Evolutionary conservation across 2,113 vertebrate species (phyloP), one percentile per base, ranked within the genome.

Genomic region (Barbus barbus): DNA sequence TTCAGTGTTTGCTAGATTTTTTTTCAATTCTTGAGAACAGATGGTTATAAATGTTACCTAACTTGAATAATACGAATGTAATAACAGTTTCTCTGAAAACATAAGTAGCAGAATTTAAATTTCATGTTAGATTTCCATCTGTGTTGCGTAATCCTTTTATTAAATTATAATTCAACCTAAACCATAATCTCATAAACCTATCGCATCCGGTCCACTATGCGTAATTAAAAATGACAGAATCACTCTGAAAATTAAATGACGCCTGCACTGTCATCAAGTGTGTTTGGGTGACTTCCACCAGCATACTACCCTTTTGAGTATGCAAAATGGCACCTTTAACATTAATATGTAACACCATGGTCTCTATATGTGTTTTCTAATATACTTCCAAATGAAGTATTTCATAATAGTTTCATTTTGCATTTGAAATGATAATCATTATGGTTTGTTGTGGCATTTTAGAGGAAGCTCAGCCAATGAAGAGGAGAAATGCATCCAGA

Each of bases 391-490:
- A 60, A 44, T 63, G 1, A 65, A 20, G 16, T 33, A 51, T 31
- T 31, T 48, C 41, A 8, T 12, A 24, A n/a, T n/a, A n/a, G 0
- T 24, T 36, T 13, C 9, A 69, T 51, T 22, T 69, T 81, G 20
- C 63, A 51, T 33, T 33, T 69, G 26, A 53, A 81, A 36, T 28
- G 16, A 65, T 24, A 65, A 33, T 65, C 24, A 46, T n/a, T 58
- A 78, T 31, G 18, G 24, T 63, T 67, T 22, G 20, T 48, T 69
- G 61, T 48, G 78, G 60, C 60, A 51, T 26, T 38, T 79, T 67
- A 67, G 38, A 67, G 78, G 24, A 81, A 67, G 61, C 78, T 81
- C 61, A 67, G 78, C 78, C 78, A 81, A 44, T 63, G 56, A 79
- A 12, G 41, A 33, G 18, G 38, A 46, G n/a, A 80, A 44, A 46